Evolutionary conservation across 2,113 vertebrate genomes (phyloP), one percentile per base, ranked within the genome.

Genomic region (Lota lota): DNA sequence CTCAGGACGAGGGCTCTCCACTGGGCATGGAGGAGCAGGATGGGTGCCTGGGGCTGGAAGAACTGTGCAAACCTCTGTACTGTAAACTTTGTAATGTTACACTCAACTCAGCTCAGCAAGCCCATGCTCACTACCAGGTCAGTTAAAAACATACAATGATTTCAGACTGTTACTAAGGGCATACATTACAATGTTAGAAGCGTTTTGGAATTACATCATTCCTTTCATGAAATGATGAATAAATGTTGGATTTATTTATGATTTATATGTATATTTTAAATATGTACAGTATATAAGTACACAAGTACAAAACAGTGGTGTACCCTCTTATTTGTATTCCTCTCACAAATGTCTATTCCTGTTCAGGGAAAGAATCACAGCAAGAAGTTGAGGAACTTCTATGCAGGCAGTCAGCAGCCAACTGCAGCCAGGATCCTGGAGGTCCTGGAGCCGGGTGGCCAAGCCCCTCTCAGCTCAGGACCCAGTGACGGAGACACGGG

Each of bases 61-160:
- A 98, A 73, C 92, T 99, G 40, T 98, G 97, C 87, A 98, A 96
- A 87, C 97, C 97, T n/a, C 90, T 99, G 59, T 97, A 95, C 91
- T 99, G 97, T 90, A 98, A 95, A 86, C 95, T 99, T 79, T 99
- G 97, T 89, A 98, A 98, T 78, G 96, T 98, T 76, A 97, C 96
- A 61, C 92, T 99, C 82, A 99, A 99, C 87, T 99, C 97, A 0
- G 93, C 95, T 0, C 97, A 99, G 81, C 97, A 99, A 88, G 97
- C 97, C 60, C 96, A 98, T 83, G 97, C 97, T 75, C 97, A 99
- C 85, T 99, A 99, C 88, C 97, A 99, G 97, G 97, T 98, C 85
- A 91, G 91, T 28, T 66, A 1, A 70, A 65, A 65, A 58, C 0
- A 7, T 5, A 5, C 36, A 10, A 47, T 47, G 40, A 11, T 47